Base-by-base conservation (phyloP, 2,113 vertebrate genomes). In the Corynorhinus townsendii region DNA sequence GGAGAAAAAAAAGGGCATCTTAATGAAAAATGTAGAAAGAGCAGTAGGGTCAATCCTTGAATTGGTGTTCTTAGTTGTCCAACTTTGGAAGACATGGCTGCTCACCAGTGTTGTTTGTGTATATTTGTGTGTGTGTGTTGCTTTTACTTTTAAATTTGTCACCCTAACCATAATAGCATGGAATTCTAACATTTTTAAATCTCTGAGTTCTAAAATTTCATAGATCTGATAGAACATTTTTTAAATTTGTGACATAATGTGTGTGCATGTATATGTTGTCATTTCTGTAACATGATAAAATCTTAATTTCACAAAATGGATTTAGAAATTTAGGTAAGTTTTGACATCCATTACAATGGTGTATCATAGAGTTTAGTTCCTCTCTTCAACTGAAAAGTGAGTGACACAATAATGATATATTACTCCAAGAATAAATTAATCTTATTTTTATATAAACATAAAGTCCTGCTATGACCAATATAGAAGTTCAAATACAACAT, bases 271-370 rank as follows among this genome's bases (percentile, higher is more conserved):
- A 35, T 62, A 35, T 82, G 76, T 35, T 83, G 7, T 49, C 80
- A 72, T 72, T 84, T 72, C 10, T 76, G 6, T 75, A 72, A 54
- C 79, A 71, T 45, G 81, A 40, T 62, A 76, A 84, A 77, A 80
- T 4, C 2, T 76, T 64, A 64, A 33, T 33, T 93, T 93, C 15
- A 72, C 9, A 86, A 73, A 77, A 38, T 89, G 15, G 2, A 64
- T 45, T 83, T 43, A 59, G 22, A 19, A 86, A 73, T 83, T 86
- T 75, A 71, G 11, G 10, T 40, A 96, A 89, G 30, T 64, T 71
- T 66, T 71, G 4, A 8, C 40, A 40, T 86, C 1, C 2, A 40
- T 90, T 81, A 52, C 16, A 76, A 7, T 73, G 20, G 71, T 82
- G 85, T 59, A 54, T 68, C 35, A 85, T 52, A 7, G 11, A 81